phyloP scores from a whole-genome alignment of 2,888 invertebrate species.

The Melanophora roralis region DNA sequence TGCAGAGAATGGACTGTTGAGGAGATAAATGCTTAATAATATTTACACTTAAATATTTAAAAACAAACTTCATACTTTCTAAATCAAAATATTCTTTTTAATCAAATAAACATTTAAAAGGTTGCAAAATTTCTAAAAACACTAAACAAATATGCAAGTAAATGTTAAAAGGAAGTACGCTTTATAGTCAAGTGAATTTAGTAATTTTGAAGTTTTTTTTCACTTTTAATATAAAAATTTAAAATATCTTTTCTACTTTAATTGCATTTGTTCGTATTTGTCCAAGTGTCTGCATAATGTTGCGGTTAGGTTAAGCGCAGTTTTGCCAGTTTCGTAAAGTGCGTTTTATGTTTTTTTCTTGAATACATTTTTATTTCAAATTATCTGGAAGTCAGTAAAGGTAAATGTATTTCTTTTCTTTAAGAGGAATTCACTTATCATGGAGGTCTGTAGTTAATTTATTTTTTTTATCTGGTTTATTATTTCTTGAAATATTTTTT shows the following conservation, averaged over 20 bases:
- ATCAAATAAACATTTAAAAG: too few relatives aligned
- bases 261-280: slow-evolving; percentile 9
- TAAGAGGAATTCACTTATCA: too few relatives aligned
- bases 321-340: too few relatives aligned
- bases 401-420: too few relatives aligned
- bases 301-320: slow-evolving; percentile 22
- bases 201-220: slow-evolving; percentile 51
- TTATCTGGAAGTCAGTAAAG: too few relatives aligned
- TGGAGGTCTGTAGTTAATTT: too few relatives aligned
- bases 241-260: background rate
- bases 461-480: too few relatives aligned
- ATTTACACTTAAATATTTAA: slow-evolving; percentile 51
- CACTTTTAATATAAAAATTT: background rate
- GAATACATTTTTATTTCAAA: too few relatives aligned
- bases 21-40: slow-evolving; percentile 53
- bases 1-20: slow-evolving; percentile 26
- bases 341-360: too few relatives aligned
- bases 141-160: background rate
- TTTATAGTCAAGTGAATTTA: slow-evolving; percentile 58
- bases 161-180: slow-evolving; percentile 51
- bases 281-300: slow-evolving; percentile 19
- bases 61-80: background rate
- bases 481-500: too few relatives aligned
- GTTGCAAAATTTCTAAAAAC: too few relatives aligned
- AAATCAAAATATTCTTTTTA: too few relatives aligned